Percentiles rank a stretch among this genome's conserved stretches.
Evolutionary conservation across 2,888 invertebrate genomes (phyloP).

Genomic region (Leptinotarsa juncta): DNA sequence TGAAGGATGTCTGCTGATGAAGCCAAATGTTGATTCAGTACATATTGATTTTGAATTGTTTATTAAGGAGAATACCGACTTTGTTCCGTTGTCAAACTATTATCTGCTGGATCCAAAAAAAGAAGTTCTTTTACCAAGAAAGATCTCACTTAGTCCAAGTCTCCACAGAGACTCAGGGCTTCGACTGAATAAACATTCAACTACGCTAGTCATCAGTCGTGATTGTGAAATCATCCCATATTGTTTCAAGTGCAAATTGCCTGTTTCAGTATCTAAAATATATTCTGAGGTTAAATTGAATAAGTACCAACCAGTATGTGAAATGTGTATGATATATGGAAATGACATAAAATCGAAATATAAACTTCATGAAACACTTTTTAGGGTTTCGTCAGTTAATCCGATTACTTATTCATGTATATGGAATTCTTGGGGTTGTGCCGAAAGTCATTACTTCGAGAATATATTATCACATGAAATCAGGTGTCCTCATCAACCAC

Average conservation of each 20-base stretch:
- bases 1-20: background rate
- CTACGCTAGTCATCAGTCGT: background rate
- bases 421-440: no score
- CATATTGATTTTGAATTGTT: background rate
- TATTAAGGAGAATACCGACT: background rate
- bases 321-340: no score
- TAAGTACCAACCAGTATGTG: no score
- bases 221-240: background rate
- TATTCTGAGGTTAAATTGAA: background rate
- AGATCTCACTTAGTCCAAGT: background rate
- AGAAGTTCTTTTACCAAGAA: background rate
- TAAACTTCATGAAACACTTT: no score
- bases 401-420: no score
- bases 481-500: no score
- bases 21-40: background rate
- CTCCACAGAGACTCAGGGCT: background rate
- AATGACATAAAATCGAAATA: no score
- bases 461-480: no score
- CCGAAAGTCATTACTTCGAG: no score
- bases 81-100: background rate
- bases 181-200: background rate
- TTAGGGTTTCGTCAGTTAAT: no score
- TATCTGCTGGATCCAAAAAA: background rate
- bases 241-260: no score
- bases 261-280: no score